Conservation (phyloP, 2,113 vertebrate species). For the Eulemur rufifrons region DNA sequence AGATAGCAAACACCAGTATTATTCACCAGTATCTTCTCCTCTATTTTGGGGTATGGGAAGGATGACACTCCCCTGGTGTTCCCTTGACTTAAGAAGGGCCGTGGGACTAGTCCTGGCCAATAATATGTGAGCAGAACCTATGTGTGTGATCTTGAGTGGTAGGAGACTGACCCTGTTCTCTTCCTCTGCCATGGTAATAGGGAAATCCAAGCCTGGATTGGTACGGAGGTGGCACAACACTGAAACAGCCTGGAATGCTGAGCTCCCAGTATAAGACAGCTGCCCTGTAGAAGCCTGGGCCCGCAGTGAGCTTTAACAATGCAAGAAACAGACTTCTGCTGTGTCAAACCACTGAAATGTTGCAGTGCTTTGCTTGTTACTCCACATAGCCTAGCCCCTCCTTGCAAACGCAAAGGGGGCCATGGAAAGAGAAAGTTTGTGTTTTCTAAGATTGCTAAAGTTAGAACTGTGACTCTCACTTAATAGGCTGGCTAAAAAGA, state of each 20-base stretch:
- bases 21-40: background rate
- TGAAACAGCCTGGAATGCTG: background rate
- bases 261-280: background rate
- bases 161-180: background rate
- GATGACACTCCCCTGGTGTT: background rate
- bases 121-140: background rate
- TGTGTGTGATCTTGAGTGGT: background rate
- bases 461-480: background rate
- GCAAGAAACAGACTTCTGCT: background rate
- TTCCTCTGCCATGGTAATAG: background rate
- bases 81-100: background rate
- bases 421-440: background rate
- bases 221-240: fast-evolving
- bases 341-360: background rate
- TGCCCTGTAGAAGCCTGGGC: no score
- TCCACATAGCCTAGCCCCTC: no score
- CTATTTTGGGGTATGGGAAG: background rate
- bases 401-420: background rate
- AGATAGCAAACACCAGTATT: background rate
- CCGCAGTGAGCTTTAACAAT: background rate
- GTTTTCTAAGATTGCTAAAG: background rate
- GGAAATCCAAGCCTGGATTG: background rate
- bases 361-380: background rate
- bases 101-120: background rate
- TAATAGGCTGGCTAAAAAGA: background rate